These are phyloP conservation scores for Turdus rufiventris DNA, from an alignment of 2,113 vertebrate species.

Conservation along the genomic window DNA sequence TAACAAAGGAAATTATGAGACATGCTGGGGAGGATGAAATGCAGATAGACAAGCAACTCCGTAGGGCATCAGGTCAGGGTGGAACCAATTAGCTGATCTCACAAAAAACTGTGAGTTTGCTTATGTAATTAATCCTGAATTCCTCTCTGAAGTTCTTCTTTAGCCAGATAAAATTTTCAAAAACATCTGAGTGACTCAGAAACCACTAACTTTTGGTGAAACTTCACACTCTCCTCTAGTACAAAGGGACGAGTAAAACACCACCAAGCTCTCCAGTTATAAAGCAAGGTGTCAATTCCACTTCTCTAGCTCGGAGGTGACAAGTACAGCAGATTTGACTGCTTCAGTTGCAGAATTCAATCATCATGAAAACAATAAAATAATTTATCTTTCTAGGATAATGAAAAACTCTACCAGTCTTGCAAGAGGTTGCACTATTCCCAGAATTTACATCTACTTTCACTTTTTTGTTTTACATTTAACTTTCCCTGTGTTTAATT, in stretches of 20 bases:
- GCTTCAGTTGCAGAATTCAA: not conserved
- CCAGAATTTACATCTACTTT: not conserved
- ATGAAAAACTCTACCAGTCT: not conserved
- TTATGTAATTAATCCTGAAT: constrained; percentile 24
- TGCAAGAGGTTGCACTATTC: not conserved
- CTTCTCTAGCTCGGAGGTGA: not conserved
- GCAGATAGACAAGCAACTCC: not conserved
- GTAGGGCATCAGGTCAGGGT: constrained; percentile 49
- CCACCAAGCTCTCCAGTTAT: not conserved
- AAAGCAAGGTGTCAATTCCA: not conserved
- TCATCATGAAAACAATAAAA: not conserved
- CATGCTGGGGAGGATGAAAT: constrained; percentile 48
- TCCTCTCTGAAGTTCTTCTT: not conserved
- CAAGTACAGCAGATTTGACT: not conserved
- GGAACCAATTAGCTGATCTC: constrained; percentile 38
- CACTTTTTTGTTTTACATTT: not conserved
- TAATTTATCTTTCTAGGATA: not conserved
- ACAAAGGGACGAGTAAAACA: not conserved
- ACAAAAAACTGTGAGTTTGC: constrained; percentile 16
- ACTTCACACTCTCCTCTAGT: not conserved
- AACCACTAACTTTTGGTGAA: not conserved
- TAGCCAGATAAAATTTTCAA: not conserved
- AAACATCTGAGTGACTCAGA: not conserved
- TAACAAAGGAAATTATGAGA: constrained; percentile 36
- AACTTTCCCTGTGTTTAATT: not conserved